Base-by-base conservation (phyloP, 2,888 invertebrate genomes). In the Nomada goodeniana region DNA sequence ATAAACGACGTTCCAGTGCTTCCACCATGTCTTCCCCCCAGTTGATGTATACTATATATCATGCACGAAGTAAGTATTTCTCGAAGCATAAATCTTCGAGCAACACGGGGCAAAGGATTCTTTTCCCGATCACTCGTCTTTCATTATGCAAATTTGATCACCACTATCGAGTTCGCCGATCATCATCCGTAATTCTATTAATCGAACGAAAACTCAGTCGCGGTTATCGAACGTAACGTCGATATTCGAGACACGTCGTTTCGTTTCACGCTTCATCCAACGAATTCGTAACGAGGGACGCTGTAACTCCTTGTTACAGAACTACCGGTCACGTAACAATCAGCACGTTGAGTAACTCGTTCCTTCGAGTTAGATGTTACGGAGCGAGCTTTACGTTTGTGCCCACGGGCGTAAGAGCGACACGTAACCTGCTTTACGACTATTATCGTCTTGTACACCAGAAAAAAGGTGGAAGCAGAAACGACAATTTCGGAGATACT, bases 231-330 rank as follows among this genome's bases (percentile, higher is more conserved):
- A 68, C 63, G 59, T 63, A 52, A 52, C 23, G 50, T 20, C 63
- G 86, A 86, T 70, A 82, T 86, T 86, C 76, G 59, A 47, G 78
- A 80, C 81, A 81, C 80, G 84, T 84, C 75, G 70, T 80, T 84
- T 73, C 77, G 77, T 88, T 86, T 86, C 84, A 86, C 80, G 81
- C 84, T 84, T 79, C 83, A 86, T 88, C 72, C 82, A 63, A 85
- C 82, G 84, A 89, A 88, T 87, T 86, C 79, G 86, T 87, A 88
- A 86, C 83, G 79, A 89, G 86, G 79, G 86, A 78, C 77, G 69
- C 70, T 87, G 70, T 88, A 88, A 89, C 83, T 82, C 80, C 82
- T 87, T 83, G 88, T 88, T 89, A 87, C 79, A 88, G 88, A 88
- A 88, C 86, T 83, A 78, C 76, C 80, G 77, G 61, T 88, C 86